Percentiles rank a stretch among this genome's conserved stretches.
phyloP scores from a whole-genome alignment of 2,113 vertebrate species.

The Xyrauchen texanus region DNA sequence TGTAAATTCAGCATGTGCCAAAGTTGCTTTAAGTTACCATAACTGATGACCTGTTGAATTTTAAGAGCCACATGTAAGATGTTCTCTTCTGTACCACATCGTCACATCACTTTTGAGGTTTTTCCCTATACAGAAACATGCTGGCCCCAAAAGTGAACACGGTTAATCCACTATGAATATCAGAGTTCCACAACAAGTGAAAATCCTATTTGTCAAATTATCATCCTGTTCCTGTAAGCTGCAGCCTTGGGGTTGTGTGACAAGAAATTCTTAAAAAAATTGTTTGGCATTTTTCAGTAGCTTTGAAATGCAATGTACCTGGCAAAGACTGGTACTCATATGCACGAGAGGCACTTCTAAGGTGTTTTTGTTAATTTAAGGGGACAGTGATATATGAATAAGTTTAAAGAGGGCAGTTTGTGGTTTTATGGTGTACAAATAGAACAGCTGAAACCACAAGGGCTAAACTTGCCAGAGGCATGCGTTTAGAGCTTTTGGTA shows the following conservation, averaged over 20 bases:
- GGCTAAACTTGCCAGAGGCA: conserved; percentile 30
- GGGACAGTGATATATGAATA: conserved; percentile 65
- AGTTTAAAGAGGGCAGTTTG: conserved; percentile 55
- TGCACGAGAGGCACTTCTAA: conserved; percentile 26
- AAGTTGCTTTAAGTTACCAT: conserved; percentile 70
- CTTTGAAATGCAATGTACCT: neutral
- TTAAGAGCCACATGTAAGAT: conserved; percentile 71
- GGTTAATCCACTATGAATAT: conserved; percentile 40
- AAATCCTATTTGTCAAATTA: neutral
- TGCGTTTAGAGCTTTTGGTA: neutral
- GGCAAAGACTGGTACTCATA: neutral
- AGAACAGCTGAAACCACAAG: conserved; percentile 28
- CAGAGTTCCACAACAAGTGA: neutral
- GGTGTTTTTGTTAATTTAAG: conserved; percentile 32
- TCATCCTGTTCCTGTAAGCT: neutral
- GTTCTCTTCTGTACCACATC: conserved; percentile 60
- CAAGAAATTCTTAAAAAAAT: neutral
- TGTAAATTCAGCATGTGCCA: conserved; percentile 69
- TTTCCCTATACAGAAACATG: too few species aligned
- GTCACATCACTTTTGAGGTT: conserved; percentile 65
- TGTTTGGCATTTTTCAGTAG: neutral
- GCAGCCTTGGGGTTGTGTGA: neutral
- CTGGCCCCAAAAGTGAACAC: conserved; percentile 4
- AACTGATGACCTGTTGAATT: conserved; percentile 69
- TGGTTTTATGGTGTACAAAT: conserved; percentile 44